These are phyloP conservation scores for Pandemis corylana DNA, from an alignment of 2,888 invertebrate genomes.

Conservation along the genomic window DNA sequence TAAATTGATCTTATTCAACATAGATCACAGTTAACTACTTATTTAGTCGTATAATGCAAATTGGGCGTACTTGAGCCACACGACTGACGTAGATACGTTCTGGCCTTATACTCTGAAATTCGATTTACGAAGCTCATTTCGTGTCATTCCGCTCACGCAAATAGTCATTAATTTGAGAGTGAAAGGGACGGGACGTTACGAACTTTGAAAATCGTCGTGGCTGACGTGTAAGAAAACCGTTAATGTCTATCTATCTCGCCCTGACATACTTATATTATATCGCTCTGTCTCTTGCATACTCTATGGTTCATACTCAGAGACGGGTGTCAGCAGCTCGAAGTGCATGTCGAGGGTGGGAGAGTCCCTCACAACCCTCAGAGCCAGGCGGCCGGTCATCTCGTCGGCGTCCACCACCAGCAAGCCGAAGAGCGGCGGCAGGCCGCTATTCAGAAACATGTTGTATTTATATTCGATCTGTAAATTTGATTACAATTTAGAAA, in stretches of 20 bases:
- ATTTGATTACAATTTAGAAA: background rate
- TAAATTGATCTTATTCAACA: background rate
- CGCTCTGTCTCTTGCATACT: too few relatives aligned
- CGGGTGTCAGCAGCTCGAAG: background rate
- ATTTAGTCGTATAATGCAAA: too few relatives aligned
- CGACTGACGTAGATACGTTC: too few relatives aligned
- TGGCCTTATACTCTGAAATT: too few relatives aligned
- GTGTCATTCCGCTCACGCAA: too few relatives aligned
- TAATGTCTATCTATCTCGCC: background rate
- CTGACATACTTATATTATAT: too few relatives aligned
- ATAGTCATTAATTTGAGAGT: too few relatives aligned
- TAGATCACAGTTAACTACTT: too few relatives aligned
- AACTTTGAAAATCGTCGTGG: too few relatives aligned
- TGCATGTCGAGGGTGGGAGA: slow-evolving; percentile 5
- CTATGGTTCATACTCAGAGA: background rate
- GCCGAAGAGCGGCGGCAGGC: slow-evolving; percentile 56
- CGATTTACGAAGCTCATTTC: too few relatives aligned
- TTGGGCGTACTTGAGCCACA: too few relatives aligned
- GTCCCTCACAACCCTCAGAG: background rate
- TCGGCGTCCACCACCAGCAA: slow-evolving; percentile 58
- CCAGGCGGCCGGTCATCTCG: slow-evolving; percentile 62
- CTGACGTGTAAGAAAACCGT: background rate
- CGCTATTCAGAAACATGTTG: slow-evolving; percentile 52
- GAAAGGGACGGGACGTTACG: too few relatives aligned
- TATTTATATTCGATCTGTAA: slow-evolving; percentile 63